Evolutionary conservation across 64 coral and sea anemone species (phyloP).

Genomic region (Montipora cactus): DNA sequence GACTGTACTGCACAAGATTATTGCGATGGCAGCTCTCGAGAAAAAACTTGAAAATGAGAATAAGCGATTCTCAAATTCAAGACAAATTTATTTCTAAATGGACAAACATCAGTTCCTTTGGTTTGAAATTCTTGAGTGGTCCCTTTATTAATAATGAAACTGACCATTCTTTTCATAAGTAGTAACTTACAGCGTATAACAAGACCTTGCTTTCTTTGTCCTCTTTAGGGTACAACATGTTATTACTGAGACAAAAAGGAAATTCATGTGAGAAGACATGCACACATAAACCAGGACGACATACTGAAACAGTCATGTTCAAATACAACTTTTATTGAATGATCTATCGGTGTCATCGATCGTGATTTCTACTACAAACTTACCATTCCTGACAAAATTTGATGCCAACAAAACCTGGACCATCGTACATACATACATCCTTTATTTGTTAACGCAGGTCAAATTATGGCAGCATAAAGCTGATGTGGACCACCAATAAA

Average conservation of each 20-base stretch:
- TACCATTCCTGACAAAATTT: constrained; percentile 94
- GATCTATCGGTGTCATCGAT: no score
- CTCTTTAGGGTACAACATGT: constrained; percentile 99
- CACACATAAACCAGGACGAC: not conserved
- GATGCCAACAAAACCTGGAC: constrained; percentile 88
- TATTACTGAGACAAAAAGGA: constrained; percentile 73
- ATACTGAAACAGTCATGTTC: not conserved
- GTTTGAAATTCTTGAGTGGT: not conserved
- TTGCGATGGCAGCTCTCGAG: no score
- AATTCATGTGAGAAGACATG: not conserved
- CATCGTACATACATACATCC: not conserved
- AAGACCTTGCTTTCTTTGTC: constrained; percentile 98
- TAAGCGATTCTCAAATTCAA: not conserved
- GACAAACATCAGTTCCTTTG: no score
- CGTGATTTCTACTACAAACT: not conserved
- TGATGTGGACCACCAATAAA: no score
- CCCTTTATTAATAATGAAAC: not conserved
- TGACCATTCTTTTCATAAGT: not conserved
- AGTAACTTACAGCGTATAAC: constrained; percentile 96
- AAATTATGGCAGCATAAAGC: no score
- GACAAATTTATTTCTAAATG: not conserved
- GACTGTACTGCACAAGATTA: no score
- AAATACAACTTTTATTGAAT: no score
- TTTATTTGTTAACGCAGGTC: no score
- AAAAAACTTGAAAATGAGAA: no score